These are phyloP conservation scores for Lineus longissimus DNA, from an alignment of 1,140 invertebrate species.

Conservation along the genomic window DNA sequence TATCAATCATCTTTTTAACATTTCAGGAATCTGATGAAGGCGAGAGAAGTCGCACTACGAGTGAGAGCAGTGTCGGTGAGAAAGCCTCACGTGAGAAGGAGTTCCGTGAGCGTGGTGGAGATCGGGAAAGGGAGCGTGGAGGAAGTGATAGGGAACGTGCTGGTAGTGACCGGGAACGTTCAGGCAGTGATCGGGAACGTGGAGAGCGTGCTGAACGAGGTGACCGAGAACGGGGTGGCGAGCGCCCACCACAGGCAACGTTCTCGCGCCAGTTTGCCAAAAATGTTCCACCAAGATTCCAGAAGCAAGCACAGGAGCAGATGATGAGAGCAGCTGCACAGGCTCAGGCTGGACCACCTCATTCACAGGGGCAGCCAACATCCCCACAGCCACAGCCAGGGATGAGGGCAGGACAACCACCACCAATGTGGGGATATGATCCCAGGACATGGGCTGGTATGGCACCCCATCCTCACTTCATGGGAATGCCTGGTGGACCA, in stretches of 20 bases:
- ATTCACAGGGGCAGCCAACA: constrained; percentile 18
- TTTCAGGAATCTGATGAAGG: constrained; percentile 25
- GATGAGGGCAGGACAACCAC: constrained; percentile 20
- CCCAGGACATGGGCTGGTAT: constrained; percentile 40
- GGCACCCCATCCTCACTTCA: constrained; percentile 34
- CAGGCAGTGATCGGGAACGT: constrained; percentile 50
- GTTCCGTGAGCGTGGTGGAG: constrained; percentile 10
- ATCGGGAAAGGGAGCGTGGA: neutral
- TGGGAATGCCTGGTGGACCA: constrained; percentile 35
- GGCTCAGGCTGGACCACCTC: constrained; percentile 6
- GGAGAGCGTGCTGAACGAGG: no score
- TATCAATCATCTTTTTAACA: neutral
- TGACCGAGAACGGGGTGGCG: no score
- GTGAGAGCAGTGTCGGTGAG: constrained; percentile 54
- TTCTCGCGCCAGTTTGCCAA: constrained; percentile 67
- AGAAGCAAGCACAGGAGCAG: constrained; percentile 61
- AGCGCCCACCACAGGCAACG: neutral
- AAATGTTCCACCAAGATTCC: constrained; percentile 80
- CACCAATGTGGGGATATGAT: constrained; percentile 41
- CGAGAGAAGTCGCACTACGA: constrained; percentile 55
- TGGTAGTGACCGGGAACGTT: neutral
- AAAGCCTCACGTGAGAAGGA: constrained; percentile 40
- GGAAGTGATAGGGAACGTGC: constrained; percentile 19
- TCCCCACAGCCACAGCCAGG: constrained; percentile 33
- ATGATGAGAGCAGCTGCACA: constrained; percentile 22